phyloP scores from a whole-genome alignment of 1,140 invertebrate species.

The Brachionus manjavacas region DNA sequence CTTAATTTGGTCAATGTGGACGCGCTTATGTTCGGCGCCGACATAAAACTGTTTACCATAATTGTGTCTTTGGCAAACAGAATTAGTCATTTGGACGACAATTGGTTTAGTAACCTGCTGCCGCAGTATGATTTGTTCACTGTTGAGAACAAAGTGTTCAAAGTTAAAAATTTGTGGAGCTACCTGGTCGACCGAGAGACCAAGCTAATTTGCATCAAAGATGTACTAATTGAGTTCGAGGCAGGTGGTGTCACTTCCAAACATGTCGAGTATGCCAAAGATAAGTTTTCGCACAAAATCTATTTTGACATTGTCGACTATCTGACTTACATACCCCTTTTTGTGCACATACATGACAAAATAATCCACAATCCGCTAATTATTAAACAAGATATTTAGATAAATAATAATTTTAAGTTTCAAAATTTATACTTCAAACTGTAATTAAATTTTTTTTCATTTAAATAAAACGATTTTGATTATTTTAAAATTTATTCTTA shows the following conservation, averaged over 20 bases:
- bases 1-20: constrained; percentile 31
- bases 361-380: constrained; percentile 19
- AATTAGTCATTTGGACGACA: constrained; percentile 22
- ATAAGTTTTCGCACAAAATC: constrained; percentile 19
- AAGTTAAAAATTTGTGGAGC: constrained; percentile 28
- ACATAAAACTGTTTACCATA: constrained; percentile 22
- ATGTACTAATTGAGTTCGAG: constrained; percentile 27
- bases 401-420: not conserved
- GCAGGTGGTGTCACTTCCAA: constrained; percentile 35
- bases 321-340: constrained; percentile 34
- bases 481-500: not conserved
- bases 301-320: constrained; percentile 35
- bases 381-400: constrained; percentile 29
- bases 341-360: constrained; percentile 39
- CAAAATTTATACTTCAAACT: not conserved
- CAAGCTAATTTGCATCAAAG: constrained; percentile 28
- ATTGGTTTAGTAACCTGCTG: constrained; percentile 24
- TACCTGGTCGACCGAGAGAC: not conserved
- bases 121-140: constrained; percentile 32
- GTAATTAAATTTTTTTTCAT: not conserved
- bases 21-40: not conserved
- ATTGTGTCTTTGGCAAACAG: constrained; percentile 10
- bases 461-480: not conserved
- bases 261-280: constrained; percentile 34
- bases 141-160: constrained; percentile 35